phyloP scores from a whole-genome alignment of 35 echinoderm and acorn worm genomes.

The Patiria miniata region DNA sequence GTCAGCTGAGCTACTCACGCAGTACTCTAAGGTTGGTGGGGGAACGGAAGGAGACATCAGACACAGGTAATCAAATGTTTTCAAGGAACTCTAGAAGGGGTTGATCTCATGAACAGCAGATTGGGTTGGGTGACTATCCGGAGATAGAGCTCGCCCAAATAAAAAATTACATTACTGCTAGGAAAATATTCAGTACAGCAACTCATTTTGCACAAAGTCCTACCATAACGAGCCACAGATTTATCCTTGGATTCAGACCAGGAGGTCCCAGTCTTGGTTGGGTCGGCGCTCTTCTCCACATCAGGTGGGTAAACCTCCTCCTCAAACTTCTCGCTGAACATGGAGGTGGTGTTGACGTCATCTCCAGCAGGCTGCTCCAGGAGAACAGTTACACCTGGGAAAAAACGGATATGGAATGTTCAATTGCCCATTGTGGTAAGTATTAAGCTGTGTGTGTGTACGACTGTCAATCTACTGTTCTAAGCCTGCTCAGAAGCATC shows the following conservation, averaged over 20 bases:
- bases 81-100: too few species aligned
- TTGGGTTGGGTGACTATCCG: too few species aligned
- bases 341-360: constrained; percentile 25
- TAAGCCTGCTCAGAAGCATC: background rate
- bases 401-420: background rate
- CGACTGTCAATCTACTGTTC: background rate
- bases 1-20: constrained; percentile 32
- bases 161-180: too few species aligned
- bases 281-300: constrained; percentile 1
- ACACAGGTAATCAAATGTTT: too few species aligned
- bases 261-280: constrained; percentile 14
- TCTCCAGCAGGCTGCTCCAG: constrained; percentile 21
- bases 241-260: constrained; percentile 31
- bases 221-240: constrained; percentile 20
- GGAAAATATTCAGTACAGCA: too few species aligned
- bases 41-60: background rate
- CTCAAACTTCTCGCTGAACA: constrained; percentile 34
- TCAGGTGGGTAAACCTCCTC: constrained; percentile 26
- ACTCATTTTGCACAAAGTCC: background rate
- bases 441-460: background rate
- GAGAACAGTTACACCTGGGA: constrained; percentile 25
- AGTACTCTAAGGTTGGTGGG: constrained; percentile 11
- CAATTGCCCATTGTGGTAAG: too few species aligned
- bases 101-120: too few species aligned
- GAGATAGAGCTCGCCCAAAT: too few species aligned